Base-by-base conservation (phyloP, 2,797 vertebrate genomes). In the Pelochelys cantorii region DNA sequence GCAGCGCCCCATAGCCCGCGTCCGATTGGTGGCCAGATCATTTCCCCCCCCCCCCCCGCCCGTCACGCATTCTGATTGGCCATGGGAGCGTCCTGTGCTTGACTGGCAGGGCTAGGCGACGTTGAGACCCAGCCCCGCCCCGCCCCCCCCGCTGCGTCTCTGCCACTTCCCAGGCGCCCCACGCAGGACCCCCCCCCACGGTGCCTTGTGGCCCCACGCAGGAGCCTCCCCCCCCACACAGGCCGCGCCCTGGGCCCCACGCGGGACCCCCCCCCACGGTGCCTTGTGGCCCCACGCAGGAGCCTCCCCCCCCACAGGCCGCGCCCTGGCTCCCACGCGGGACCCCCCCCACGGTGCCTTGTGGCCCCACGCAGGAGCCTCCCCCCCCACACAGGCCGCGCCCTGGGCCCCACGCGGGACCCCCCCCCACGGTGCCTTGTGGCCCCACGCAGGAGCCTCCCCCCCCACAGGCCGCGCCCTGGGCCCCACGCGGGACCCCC, bases 41-140 rank as follows among this genome's bases (percentile, higher is more conserved):
- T 5, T 42, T 7, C 11, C 9, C n/a, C 2, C 4, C n/a, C 17
- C 4, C 8, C 8, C 57, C 57, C 31, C 59, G 1, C 3, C 18
- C 59, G 27, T 60, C 3, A 13, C 11, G 29, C 29, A 4, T 31
- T 65, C 60, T n/a, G 29, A 65, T 65, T 65, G 60, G 60, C 14
- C 31, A n/a, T 6, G 12, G 12, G 60, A 8, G 29, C 29, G 13
- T 9, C 8, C 60, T 65, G 17, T n/a, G 65, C 34, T 68, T 34
- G 65, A n/a, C 18, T 1, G 62, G 62, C 56, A 25, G 22, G 22
- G 53, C 53, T 11, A 7, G 12, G 27, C 27, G 59, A 29, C 5
- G 59, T 5, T 60, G 12, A 14, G 27, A 29, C 11, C 59, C 25
- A 59, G 25, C 57, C 7, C 18, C 18, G 5, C 14, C 53, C 52